A percentile compares a stretch with the other conserved stretches of the same genome.
Conservation (phyloP, 2,797 vertebrate genomes). For the Anabacerthia variegaticeps region DNA sequence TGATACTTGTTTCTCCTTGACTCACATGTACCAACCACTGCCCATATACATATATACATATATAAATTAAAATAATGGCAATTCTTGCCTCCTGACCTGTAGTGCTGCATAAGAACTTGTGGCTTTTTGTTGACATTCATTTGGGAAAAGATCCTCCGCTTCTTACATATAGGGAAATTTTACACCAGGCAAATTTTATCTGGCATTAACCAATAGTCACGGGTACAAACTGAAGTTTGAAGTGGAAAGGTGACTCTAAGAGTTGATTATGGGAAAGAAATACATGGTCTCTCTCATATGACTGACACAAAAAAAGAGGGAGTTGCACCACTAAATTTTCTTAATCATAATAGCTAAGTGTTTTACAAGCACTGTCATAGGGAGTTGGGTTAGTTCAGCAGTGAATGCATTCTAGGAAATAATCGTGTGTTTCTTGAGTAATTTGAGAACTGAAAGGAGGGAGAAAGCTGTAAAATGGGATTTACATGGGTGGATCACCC, state of each 20-base stretch:
- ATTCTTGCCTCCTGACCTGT: background rate
- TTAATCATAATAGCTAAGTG: background rate
- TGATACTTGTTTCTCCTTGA: background rate
- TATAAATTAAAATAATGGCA: background rate
- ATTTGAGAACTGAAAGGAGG: background rate
- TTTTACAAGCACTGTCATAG: background rate
- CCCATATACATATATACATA: accelerated
- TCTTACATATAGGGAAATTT: background rate
- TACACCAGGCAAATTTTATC: background rate
- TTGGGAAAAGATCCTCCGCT: background rate
- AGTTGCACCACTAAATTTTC: background rate
- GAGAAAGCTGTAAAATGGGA: background rate
- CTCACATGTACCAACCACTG: background rate
- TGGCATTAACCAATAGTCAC: background rate
- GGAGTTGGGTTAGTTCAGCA: background rate
- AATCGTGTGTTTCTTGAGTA: background rate
- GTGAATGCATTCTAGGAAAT: background rate
- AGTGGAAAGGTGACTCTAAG: background rate
- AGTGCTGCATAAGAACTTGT: background rate
- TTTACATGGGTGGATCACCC: background rate
- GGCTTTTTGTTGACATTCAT: background rate
- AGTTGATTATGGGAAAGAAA: background rate
- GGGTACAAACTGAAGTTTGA: background rate
- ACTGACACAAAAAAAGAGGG: background rate
- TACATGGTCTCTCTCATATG: background rate